Base-by-base conservation (phyloP, 2,113 vertebrate species). In the Pluvianellus socialis region DNA sequence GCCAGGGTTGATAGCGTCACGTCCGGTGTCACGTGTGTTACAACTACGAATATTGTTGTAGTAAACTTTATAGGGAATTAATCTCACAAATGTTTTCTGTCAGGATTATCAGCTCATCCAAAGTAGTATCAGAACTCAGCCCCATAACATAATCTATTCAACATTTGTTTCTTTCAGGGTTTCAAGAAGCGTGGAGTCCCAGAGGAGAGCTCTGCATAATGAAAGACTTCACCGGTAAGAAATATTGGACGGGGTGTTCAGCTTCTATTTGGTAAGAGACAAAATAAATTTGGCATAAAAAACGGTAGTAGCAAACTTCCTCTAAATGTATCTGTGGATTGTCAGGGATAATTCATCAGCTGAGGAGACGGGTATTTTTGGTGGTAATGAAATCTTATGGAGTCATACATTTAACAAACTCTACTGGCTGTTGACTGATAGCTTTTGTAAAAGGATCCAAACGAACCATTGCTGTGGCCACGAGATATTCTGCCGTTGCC, bases 261-360 rank as follows among this genome's bases (percentile, higher is more conserved):
- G 50, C n/a, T 90, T 83, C 55, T 92, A 4, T 83, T 71, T 53
- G 66, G 30, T 70, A 74, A 62, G 63, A 79, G 58, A 65, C 8
- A 82, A 94, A 87, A 89, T 63, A 35, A 21, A 28, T 71, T 80
- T 88, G 74, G 77, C 53, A 63, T 94, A 82, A 96, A 89, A 89
- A 89, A 89, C 75, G 76, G 80, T 67, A 26, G 77, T 24, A 89
- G 71, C 79, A 74, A 35, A 63, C 58, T 77, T 76, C 84, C 61
- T 93, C 73, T 71, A 14, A 53, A 88, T 0, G 1, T 72, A 49
- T 55, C 63, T 83, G 4, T 88, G 79, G 88, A 82, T 83, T 90
- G 92, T 55, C 65, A 92, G 74, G 70, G 50, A 38, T 52, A 63
- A 74, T 88, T 90, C 50, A 27, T 89, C 91, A 79, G 80, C 76